These are phyloP conservation scores for Scalopus aquaticus DNA, from an alignment of 2,113 vertebrate genomes.

Conservation along the genomic window DNA sequence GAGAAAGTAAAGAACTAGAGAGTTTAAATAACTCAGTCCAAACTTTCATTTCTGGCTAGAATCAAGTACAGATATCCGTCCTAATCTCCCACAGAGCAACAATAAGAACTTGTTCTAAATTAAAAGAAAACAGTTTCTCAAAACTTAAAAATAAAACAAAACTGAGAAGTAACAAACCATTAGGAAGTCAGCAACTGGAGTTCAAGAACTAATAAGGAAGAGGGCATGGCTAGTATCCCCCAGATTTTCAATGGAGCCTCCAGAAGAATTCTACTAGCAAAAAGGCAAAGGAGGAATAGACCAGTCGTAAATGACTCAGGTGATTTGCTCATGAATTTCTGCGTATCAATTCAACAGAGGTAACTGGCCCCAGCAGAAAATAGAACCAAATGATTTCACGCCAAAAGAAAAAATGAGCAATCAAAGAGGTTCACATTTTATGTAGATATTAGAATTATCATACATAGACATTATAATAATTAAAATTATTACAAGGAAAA, in stretches of 20 bases:
- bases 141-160: neutral
- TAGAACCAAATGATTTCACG: neutral
- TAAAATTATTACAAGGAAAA: neutral
- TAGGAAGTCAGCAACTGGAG: neutral
- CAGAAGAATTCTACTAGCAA: neutral
- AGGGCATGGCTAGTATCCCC: neutral
- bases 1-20: neutral
- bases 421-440: neutral
- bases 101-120: neutral
- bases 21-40: neutral
- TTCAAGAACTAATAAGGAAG: neutral
- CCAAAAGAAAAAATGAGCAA: neutral
- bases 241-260: neutral
- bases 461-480: neutral
- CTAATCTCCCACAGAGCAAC: neutral
- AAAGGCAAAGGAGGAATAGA: neutral
- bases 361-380: neutral
- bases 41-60: neutral
- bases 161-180: neutral
- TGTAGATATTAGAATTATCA: neutral
- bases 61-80: neutral
- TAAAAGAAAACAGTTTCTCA: neutral
- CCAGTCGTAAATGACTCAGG: neutral
- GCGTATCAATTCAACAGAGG: neutral
- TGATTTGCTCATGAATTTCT: neutral